Evolutionary conservation across 2,888 invertebrate species (phyloP), one percentile per base, ranked within the genome.

Genomic region (Harpalus rubripes): DNA sequence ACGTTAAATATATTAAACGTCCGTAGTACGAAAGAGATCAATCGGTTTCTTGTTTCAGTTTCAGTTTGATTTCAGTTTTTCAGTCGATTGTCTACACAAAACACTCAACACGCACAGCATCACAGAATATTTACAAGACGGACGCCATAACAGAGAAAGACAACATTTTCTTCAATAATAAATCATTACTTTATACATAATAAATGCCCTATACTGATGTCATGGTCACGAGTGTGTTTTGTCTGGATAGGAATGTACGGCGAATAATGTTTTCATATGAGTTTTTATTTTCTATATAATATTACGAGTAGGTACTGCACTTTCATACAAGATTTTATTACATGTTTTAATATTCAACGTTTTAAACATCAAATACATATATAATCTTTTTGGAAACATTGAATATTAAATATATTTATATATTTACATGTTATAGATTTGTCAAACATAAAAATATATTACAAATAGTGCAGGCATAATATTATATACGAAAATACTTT

Each of bases 1-100:
- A 59, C 15, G 44, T 52, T 52, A 52, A 83, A 16, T 83, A 78
- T 32, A 44, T 84, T 22, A 74, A 32, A 84, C 78, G 63, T 82
- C 32, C 58, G 72, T 22, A 65, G 81, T 82, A 81, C 58, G 72
- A 82, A 82, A 82, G 83, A 83, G 83, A 83, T 83, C 76, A 83
- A 83, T 81, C 81, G 26, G 39, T 52, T 18, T 56, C 32, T 32
- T 32, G 32, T 32, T 32, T 32, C 32, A 32, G 32, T 32, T 32
- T 32, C 32, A 32, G 16, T 52, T 52, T 52, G 44, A 44, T 16
- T 76, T 41, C 44, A 76, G 76, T 26, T 52, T 10, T 22, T 41
- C 44, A 72, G 72, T 72, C 72, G 41, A 10, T 72, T 52, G 32
- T 32, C 44, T 52, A 74, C 58, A 59, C 74, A 56, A 82, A 82